Evolutionary conservation across 2,797 vertebrate genomes (phyloP).

Genomic region (Lepilemur ruficaudatus): DNA sequence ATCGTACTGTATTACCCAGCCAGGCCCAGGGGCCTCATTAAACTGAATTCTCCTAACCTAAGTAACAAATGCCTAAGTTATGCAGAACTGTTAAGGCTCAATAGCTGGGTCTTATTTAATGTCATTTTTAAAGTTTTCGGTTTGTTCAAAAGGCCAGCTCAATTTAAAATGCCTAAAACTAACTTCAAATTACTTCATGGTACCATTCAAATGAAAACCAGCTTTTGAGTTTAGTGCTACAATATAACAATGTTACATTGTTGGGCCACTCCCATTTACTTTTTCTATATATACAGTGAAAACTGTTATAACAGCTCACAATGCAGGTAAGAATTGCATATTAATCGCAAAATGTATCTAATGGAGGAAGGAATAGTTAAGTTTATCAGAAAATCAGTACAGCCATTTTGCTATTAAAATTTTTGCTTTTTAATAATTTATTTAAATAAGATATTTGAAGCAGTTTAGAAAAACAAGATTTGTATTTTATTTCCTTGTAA

Average conservation of each 20-base stretch:
- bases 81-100: background rate
- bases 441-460: constrained; percentile 79
- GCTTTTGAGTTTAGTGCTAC: background rate
- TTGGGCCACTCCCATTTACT: background rate
- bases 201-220: background rate
- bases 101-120: background rate
- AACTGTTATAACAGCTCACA: background rate
- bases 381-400: constrained; percentile 56
- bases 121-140: background rate
- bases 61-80: background rate
- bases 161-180: background rate
- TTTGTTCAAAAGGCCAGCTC: background rate
- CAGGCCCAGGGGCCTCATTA: background rate
- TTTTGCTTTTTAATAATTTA: constrained; percentile 68
- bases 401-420: constrained; percentile 55
- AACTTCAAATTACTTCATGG: background rate
- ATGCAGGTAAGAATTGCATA: background rate
- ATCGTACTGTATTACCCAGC: background rate
- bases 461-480: constrained; percentile 81
- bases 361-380: background rate
- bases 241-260: background rate
- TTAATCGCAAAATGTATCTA: background rate
- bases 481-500: constrained; percentile 95
- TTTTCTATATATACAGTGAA: background rate
- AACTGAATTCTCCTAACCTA: background rate